Conservation (phyloP, 1,140 invertebrate species). For the Lordiphosa mommai region DNA sequence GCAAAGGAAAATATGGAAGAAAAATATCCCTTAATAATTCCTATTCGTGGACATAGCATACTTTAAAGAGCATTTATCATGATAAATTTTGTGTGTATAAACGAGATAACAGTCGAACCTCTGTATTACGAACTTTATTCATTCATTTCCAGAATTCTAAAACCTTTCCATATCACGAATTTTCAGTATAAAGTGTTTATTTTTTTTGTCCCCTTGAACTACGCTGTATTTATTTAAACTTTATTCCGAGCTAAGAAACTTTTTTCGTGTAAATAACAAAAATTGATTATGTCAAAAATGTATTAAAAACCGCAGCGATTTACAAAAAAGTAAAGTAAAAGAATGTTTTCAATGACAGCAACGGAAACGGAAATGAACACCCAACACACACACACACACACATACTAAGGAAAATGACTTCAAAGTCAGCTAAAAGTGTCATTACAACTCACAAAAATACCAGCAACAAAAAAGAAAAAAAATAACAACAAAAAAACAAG, state of each 20-base stretch:
- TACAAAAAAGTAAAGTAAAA: slow-evolving; percentile 19
- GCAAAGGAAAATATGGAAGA: too few species aligned
- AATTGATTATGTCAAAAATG: slow-evolving; percentile 53
- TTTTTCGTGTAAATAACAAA: slow-evolving; percentile 5
- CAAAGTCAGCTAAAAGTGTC: slow-evolving; percentile 76
- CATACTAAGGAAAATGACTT: slow-evolving; percentile 56
- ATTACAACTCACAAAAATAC: slow-evolving; percentile 64
- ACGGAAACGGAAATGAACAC: slow-evolving; percentile 57
- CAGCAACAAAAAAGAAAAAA: slow-evolving; percentile 22
- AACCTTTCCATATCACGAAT: too few species aligned
- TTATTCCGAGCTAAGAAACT: too few species aligned
- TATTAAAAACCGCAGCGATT: slow-evolving; percentile 60
- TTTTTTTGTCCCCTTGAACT: too few species aligned
- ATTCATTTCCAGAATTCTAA: too few species aligned
- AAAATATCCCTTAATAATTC: too few species aligned
- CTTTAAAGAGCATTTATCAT: too few species aligned
- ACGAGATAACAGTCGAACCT: too few species aligned
- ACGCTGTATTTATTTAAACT: too few species aligned
- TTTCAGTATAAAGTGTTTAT: background rate
- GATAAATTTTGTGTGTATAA: too few species aligned
- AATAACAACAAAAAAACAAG: background rate
- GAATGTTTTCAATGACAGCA: slow-evolving; percentile 23
- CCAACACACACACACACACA: background rate
- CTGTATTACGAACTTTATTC: too few species aligned
- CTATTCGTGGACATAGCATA: too few species aligned